Conservation (phyloP, 2,797 vertebrate genomes). For the Synaphobranchus kaupii region DNA sequence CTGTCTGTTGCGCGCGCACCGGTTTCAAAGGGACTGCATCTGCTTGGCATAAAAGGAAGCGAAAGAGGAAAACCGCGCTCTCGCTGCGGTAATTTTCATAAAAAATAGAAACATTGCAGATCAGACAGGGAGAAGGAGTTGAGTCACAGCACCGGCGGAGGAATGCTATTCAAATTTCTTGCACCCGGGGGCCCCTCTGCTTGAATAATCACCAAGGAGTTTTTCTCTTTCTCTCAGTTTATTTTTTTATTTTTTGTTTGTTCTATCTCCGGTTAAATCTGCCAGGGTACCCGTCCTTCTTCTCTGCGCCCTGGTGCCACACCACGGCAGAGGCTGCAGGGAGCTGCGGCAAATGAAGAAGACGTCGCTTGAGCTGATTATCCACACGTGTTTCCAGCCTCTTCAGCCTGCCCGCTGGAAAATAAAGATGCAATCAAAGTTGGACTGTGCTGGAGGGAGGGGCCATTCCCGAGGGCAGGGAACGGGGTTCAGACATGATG, state of each 20-base stretch:
- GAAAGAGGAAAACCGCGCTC: background rate
- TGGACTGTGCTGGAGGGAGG: conserved; percentile 4
- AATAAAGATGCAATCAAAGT: conserved; percentile 24
- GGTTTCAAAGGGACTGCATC: background rate
- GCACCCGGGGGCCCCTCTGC: background rate
- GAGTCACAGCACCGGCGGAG: conserved; percentile 40
- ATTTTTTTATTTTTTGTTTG: background rate
- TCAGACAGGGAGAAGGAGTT: conserved; percentile 28
- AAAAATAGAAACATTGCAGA: conserved; percentile 46
- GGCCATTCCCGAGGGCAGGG: background rate
- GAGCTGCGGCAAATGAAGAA: background rate
- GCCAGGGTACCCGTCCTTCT: background rate
- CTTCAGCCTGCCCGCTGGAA: conserved; percentile 1
- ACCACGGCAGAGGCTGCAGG: background rate
- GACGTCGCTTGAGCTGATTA: background rate
- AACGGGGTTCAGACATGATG: background rate
- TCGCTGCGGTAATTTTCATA: conserved; percentile 36
- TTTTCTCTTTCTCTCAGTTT: background rate
- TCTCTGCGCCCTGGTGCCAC: background rate
- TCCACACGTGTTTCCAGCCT: background rate
- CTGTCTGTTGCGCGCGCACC: background rate
- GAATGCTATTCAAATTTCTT: conserved; percentile 43
- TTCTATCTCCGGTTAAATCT: background rate
- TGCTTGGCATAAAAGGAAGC: background rate
- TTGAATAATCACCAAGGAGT: conserved; percentile 26